Evolutionary conservation across 2,888 invertebrate genomes (phyloP).

Genomic region (Ennomos quercinarius): DNA sequence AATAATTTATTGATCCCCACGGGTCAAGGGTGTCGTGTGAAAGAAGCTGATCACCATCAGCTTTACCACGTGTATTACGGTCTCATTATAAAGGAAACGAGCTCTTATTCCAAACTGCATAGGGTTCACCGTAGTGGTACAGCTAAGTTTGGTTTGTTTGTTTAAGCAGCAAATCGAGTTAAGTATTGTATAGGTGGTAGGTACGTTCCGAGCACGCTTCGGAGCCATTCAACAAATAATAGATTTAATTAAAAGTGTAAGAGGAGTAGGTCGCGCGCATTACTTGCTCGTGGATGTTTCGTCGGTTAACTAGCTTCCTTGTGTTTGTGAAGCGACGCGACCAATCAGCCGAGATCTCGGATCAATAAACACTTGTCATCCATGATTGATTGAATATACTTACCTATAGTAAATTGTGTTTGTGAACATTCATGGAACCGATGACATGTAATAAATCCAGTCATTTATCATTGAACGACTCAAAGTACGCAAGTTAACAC

Average conservation of each 20-base stretch:
- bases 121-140: slow-evolving; percentile 7
- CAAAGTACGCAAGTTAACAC: too few species aligned
- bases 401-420: slow-evolving; percentile 2
- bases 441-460: too few species aligned
- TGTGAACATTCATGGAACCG: slow-evolving; percentile 1
- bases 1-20: slow-evolving; percentile 45
- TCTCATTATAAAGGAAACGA: slow-evolving; percentile 2
- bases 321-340: too few species aligned
- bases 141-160: slow-evolving; percentile 36
- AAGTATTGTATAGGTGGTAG: slow-evolving; percentile 39
- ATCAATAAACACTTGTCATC: too few species aligned
- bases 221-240: slow-evolving; percentile 44
- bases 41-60: slow-evolving; percentile 38
- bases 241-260: slow-evolving; percentile 53
- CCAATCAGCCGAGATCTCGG: too few species aligned
- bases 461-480: too few species aligned
- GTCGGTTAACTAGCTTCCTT: too few species aligned
- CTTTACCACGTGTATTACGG: not conserved
- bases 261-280: slow-evolving; percentile 28
- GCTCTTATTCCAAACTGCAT: not conserved
- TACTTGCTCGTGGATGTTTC: slow-evolving; percentile 7
- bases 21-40: slow-evolving; percentile 54
- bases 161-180: slow-evolving; percentile 49
- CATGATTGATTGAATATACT: too few species aligned
- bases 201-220: slow-evolving; percentile 38